These are phyloP conservation scores for Grantiella picta DNA, from an alignment of 2,113 vertebrate genomes.

Conservation along the genomic window DNA sequence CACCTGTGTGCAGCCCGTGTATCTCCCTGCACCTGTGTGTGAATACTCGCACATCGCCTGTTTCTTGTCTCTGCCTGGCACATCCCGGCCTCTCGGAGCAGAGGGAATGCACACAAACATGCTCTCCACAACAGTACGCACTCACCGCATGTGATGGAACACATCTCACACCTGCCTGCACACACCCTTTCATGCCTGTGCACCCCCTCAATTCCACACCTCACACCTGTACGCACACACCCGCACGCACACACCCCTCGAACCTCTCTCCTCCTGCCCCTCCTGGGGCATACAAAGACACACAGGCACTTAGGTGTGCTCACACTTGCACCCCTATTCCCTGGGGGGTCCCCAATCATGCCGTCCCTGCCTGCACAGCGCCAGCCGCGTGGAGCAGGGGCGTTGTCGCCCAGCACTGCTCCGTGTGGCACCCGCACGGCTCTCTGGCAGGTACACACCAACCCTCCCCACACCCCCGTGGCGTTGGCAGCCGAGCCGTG, in stretches of 20 bases:
- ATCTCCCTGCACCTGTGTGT: too few species aligned
- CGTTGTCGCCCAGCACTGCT: fast-evolving
- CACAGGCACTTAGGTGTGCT: fast-evolving
- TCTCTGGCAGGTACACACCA: background rate
- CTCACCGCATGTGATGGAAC: fast-evolving
- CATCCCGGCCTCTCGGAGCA: background rate
- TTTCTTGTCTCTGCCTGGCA: background rate
- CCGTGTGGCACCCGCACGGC: fast-evolving
- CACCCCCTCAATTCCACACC: background rate
- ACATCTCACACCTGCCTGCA: background rate
- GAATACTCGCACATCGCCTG: background rate
- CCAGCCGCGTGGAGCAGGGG: fast-evolving
- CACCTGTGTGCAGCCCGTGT: too few species aligned
- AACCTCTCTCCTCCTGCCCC: background rate
- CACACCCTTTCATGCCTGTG: background rate
- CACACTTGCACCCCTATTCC: background rate
- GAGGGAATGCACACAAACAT: background rate
- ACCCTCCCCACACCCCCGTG: fast-evolving
- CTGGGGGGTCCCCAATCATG: fast-evolving
- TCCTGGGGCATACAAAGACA: background rate
- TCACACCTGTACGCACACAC: background rate
- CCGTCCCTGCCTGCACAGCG: fast-evolving
- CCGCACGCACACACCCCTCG: background rate
- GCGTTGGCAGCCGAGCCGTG: background rate
- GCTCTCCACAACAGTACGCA: fast-evolving